Evolutionary conservation across 2,888 invertebrate species (phyloP).

Genomic region (Drosophila mimetica): DNA sequence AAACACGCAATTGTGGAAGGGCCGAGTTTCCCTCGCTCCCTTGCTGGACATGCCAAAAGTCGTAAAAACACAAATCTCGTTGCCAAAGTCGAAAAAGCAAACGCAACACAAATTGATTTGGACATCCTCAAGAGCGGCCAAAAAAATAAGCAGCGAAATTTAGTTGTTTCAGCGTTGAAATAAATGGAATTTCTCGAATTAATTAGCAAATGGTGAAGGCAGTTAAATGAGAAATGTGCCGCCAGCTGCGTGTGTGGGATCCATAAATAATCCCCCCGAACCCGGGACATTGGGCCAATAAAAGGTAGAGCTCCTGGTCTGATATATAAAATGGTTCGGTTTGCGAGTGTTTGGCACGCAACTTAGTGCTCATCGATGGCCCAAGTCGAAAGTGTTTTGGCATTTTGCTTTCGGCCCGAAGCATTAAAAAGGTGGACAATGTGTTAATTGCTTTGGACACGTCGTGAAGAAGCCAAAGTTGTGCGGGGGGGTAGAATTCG

Average conservation of each 20-base stretch:
- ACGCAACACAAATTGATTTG: slow-evolving; percentile 72
- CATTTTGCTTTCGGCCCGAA: slow-evolving; percentile 47
- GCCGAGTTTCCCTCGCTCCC: slow-evolving; percentile 21
- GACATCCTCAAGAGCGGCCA: slow-evolving; percentile 26
- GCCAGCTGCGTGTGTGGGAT: slow-evolving; percentile 63
- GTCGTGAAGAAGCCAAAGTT: slow-evolving; percentile 39
- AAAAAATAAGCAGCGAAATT: slow-evolving; percentile 50
- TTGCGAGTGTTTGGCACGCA: slow-evolving; percentile 72
- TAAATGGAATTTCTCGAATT: slow-evolving; percentile 75
- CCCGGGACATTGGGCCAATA: slow-evolving; percentile 36
- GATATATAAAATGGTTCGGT: slow-evolving; percentile 66
- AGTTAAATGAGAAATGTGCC: slow-evolving; percentile 78
- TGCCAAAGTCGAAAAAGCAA: slow-evolving; percentile 57
- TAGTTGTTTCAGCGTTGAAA: slow-evolving; percentile 72
- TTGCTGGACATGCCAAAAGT: slow-evolving; percentile 67
- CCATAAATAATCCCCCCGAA: slow-evolving; percentile 59
- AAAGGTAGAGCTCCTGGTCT: slow-evolving; percentile 46
- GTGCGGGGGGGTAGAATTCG: background rate
- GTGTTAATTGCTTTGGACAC: slow-evolving; percentile 75
- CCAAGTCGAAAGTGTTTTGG: slow-evolving; percentile 65
- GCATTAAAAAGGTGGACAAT: slow-evolving; percentile 72
- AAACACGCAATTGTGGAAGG: slow-evolving; percentile 49
- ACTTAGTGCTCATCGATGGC: slow-evolving; percentile 36
- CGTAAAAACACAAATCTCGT: slow-evolving; percentile 75
- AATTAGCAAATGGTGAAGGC: slow-evolving; percentile 81